Evolutionary conservation across 2,888 invertebrate genomes (phyloP).

Genomic region (Nebria brevicollis): DNA sequence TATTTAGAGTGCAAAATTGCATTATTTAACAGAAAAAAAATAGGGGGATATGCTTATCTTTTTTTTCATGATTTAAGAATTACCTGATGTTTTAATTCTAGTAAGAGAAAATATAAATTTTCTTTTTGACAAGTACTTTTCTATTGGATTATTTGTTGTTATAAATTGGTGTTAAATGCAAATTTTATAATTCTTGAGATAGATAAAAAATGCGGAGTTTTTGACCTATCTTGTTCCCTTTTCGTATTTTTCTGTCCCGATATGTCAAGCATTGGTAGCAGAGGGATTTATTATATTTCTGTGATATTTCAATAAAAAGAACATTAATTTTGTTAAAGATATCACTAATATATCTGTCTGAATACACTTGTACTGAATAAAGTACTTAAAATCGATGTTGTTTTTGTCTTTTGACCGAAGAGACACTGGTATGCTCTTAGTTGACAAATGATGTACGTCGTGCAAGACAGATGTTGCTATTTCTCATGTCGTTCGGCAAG

Average conservation of each 20-base stretch:
- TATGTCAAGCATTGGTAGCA: not conserved
- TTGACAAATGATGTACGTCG: slow-evolving; percentile 43
- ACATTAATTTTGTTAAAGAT: not conserved
- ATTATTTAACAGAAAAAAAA: not conserved
- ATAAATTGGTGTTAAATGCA: too few species aligned
- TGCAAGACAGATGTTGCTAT: slow-evolving; percentile 42
- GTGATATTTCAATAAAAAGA: not conserved
- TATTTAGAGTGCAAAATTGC: not conserved
- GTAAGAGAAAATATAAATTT: not conserved
- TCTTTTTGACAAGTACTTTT: too few species aligned
- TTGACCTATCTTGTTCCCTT: not conserved
- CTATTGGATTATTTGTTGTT: too few species aligned
- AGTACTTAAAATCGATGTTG: slow-evolving; percentile 17
- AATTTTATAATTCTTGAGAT: too few species aligned
- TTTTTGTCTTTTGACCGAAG: slow-evolving; percentile 39
- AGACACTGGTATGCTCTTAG: slow-evolving; percentile 35
- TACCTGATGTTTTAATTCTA: not conserved
- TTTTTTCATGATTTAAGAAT: not conserved
- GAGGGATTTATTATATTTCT: not conserved
- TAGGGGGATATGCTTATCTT: not conserved
- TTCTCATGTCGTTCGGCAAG: slow-evolving; percentile 43
- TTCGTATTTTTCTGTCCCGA: not conserved
- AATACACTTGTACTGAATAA: not conserved
- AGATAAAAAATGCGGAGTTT: too few species aligned
- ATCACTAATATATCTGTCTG: not conserved